Conservation (phyloP, 2,113 vertebrate genomes). For the Rousettus leschenaultii region DNA sequence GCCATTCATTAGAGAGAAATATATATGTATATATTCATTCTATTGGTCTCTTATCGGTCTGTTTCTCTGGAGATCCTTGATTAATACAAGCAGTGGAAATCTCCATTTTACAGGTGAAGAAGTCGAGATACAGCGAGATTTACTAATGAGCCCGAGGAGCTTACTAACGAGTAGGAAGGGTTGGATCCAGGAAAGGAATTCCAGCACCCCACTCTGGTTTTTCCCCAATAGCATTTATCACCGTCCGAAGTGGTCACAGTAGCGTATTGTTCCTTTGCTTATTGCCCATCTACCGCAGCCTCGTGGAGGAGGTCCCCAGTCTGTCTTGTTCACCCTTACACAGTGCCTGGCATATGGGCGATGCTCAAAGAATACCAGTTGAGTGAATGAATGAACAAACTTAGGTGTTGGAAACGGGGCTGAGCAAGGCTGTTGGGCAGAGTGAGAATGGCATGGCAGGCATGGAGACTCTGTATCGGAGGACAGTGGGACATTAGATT, state of each 20-base stretch:
- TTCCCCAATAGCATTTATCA: not conserved
- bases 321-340: not conserved
- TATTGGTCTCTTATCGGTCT: not conserved
- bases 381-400: not conserved
- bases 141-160: not conserved
- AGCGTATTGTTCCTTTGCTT: not conserved
- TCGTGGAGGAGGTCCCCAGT: not conserved
- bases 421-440: not conserved
- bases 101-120: not conserved
- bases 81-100: not conserved
- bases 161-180: not conserved
- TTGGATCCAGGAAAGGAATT: not conserved
- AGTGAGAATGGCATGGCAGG: accelerated
- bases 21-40: not conserved
- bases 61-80: not conserved
- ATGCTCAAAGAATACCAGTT: not conserved
- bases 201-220: not conserved
- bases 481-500: not conserved
- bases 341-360: not conserved
- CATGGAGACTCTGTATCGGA: accelerated
- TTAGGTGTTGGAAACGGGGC: too few relatives aligned
- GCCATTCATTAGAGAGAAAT: not conserved
- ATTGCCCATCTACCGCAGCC: not conserved
- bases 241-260: not conserved
- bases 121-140: too few relatives aligned